These are phyloP conservation scores for Drosophila ironensis DNA, from an alignment of 1,140 invertebrate species.

Conservation along the genomic window DNA sequence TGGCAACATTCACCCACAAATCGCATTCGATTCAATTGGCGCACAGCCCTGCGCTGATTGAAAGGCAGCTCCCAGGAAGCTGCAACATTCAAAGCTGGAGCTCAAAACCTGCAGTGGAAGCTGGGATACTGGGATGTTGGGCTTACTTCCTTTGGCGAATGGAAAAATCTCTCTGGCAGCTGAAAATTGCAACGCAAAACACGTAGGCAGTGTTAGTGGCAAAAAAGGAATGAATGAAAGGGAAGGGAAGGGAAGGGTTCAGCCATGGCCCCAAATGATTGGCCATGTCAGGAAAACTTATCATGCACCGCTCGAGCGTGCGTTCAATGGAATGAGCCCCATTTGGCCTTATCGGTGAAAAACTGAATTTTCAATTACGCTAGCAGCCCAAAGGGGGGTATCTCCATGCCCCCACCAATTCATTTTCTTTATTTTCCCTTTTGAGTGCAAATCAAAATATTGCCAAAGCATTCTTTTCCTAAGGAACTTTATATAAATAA, in stretches of 20 bases:
- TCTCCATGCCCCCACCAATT: not conserved
- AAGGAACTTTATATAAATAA: too few species aligned
- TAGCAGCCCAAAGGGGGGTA: conserved; percentile 1
- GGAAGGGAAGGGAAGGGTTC: not conserved
- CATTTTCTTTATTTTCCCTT: not conserved
- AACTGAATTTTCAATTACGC: conserved; percentile 65
- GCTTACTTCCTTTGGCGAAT: conserved; percentile 27
- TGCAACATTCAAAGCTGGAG: conserved; percentile 27
- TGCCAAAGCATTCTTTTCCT: too few species aligned
- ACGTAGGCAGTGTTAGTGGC: conserved; percentile 41
- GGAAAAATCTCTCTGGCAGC: conserved; percentile 69
- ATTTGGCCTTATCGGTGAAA: conserved; percentile 42
- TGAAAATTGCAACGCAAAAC: conserved; percentile 75
- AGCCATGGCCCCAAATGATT: conserved; percentile 57
- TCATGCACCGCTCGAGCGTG: conserved; percentile 52
- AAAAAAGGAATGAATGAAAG: not conserved
- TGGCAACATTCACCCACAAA: conserved; percentile 41
- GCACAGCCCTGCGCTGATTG: conserved; percentile 69
- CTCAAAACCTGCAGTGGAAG: conserved; percentile 1
- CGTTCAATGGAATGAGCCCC: conserved; percentile 24
- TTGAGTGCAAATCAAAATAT: not conserved
- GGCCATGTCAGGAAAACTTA: conserved; percentile 74
- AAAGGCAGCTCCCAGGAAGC: conserved; percentile 22
- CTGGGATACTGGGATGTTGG: not conserved
- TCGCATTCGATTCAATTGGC: conserved; percentile 73